Evolutionary conservation across 1,140 invertebrate species (phyloP).

Genomic region (Phthorimaea operculella): DNA sequence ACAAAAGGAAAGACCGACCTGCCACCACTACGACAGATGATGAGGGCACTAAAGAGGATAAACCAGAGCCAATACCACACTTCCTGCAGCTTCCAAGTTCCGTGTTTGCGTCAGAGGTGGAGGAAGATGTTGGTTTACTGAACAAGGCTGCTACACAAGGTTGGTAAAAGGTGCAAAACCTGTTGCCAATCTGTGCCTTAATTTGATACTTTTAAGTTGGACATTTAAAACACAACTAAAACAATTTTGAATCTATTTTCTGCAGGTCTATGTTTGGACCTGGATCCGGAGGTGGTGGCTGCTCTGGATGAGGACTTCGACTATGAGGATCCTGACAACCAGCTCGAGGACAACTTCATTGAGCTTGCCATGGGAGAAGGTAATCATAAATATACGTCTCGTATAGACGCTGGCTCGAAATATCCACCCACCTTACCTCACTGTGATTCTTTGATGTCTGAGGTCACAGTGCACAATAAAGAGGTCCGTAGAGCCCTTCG

Average conservation of each 20-base stretch:
- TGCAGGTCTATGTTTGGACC: constrained; percentile 79
- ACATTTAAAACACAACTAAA: too few relatives aligned
- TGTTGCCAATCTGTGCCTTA: too few relatives aligned
- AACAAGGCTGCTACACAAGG: constrained; percentile 88
- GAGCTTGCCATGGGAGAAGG: constrained; percentile 77
- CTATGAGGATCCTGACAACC: constrained; percentile 83
- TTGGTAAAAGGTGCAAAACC: constrained; percentile 25
- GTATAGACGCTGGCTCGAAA: too few relatives aligned
- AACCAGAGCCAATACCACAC: too few relatives aligned
- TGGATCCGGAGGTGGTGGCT: constrained; percentile 94
- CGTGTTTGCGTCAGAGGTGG: constrained; percentile 89
- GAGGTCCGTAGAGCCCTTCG: too few relatives aligned
- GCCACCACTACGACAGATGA: not conserved
- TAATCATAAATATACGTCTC: constrained; percentile 18
- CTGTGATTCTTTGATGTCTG: too few relatives aligned
- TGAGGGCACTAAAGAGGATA: not conserved
- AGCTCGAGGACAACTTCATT: constrained; percentile 93
- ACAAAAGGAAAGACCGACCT: too few relatives aligned
- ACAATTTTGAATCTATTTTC: constrained; percentile 1
- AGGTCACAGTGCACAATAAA: too few relatives aligned
- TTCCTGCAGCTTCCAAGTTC: constrained; percentile 83
- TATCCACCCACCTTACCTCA: too few relatives aligned
- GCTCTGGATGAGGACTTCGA: constrained; percentile 94
- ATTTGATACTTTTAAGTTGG: too few relatives aligned
- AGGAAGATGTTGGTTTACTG: constrained; percentile 89